Conservation (phyloP, 2,113 vertebrate genomes). For the Coracopsis vasa region DNA sequence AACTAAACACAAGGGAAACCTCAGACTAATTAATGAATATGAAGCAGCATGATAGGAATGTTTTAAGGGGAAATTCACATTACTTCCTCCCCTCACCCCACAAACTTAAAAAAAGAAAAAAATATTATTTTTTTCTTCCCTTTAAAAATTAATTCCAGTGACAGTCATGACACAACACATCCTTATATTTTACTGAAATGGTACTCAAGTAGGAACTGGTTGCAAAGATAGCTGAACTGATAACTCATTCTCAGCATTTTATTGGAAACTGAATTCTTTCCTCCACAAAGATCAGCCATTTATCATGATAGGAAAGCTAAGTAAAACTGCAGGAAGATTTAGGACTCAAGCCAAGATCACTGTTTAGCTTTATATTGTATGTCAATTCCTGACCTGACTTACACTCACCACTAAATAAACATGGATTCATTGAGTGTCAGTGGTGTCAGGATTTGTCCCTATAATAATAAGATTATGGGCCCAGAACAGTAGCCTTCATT, state of each 20-base stretch:
- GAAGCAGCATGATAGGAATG: conserved; percentile 75
- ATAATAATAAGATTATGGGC: neutral
- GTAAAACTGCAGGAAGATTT: conserved; percentile 25
- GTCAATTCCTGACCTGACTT: conserved; percentile 21
- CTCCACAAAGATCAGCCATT: neutral
- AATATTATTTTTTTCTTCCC: neutral
- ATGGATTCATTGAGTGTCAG: neutral
- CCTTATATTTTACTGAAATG: neutral
- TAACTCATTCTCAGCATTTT: neutral
- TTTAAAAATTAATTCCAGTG: neutral
- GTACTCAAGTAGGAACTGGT: neutral
- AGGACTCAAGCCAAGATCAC: neutral
- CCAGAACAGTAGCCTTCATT: neutral
- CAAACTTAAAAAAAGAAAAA: neutral
- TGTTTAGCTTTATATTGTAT: neutral
- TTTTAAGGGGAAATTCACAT: conserved; percentile 50
- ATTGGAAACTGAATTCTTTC: neutral
- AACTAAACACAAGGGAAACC: conserved; percentile 82
- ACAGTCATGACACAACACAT: neutral
- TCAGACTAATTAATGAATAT: conserved; percentile 88
- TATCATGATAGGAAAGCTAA: neutral
- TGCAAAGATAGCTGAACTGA: neutral
- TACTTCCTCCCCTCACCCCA: neutral
- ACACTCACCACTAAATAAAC: neutral
- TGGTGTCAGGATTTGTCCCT: neutral